Base-by-base conservation (phyloP, 1,140 invertebrate genomes). In the Drosophila arawakana region DNA sequence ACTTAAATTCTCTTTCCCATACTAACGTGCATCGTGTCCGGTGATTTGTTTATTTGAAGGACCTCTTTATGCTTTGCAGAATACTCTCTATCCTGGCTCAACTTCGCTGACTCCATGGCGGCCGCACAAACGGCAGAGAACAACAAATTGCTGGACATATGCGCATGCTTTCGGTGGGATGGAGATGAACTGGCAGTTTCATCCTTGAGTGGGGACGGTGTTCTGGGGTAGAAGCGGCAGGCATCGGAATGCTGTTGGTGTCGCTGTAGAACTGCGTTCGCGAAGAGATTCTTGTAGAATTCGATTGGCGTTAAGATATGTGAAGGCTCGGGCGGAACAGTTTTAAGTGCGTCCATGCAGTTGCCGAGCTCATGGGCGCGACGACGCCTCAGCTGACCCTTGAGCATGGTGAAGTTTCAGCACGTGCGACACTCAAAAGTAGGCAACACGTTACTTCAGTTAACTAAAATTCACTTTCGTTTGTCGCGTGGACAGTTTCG, bases 201-300 rank as follows among this genome's bases (percentile, higher is more conserved):
- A 21, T 34, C 37, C n/a, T 9, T 69, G 37, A 13, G 37, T 18
- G 60, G 72, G 1, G 77, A 81, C 11, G 84, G 85, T 1, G 77
- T 83, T 37, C 80, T 73, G 9, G 63, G 39, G 34, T 76, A 81
- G 59, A 65, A 66, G 30, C 61, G 61, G n/a, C 47, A 54, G 63
- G 37, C 34, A 15, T 78, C 78, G 25, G 50, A 66, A 49, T 80
- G 71, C 1, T 65, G 80, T 8, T 55, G 81, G 2, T 76, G 76
- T 21, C 80, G 82, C 21, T 90, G 76, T 4, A 95, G 92, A 4
- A 95, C 94, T 7, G 95, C 95, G 85, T 94, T 96, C 18, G 95
- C 96, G 73, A 96, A 92, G 50, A 96, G 93, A 82, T 94, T 96
- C 90, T 96, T 96, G 88, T 97, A 96, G 70, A 96, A 93, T 80